These are phyloP conservation scores for Drymodes brunneopygia DNA, from an alignment of 2,113 vertebrate species.

Conservation along the genomic window DNA sequence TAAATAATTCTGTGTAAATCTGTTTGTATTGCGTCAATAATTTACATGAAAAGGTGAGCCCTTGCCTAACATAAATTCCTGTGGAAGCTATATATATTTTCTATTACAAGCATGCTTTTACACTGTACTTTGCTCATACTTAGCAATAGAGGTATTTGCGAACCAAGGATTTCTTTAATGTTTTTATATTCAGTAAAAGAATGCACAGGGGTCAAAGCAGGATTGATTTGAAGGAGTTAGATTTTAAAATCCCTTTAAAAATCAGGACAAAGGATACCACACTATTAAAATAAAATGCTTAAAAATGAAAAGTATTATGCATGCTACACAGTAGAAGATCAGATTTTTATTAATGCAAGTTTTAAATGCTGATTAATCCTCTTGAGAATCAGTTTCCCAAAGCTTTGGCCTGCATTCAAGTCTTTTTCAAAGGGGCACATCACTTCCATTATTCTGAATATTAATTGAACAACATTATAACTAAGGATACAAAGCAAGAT, in stretches of 20 bases:
- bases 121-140: not conserved
- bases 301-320: constrained; percentile 76
- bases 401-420: constrained; percentile 80
- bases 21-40: not conserved
- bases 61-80: not conserved
- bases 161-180: constrained; percentile 34
- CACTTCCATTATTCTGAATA: constrained; percentile 81
- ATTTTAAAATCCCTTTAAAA: constrained; percentile 75
- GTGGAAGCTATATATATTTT: not conserved
- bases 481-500: constrained; percentile 78
- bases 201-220: constrained; percentile 46
- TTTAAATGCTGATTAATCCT: constrained; percentile 85
- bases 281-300: constrained; percentile 75
- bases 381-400: constrained; percentile 80
- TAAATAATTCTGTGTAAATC: not conserved
- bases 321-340: constrained; percentile 69
- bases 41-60: not conserved
- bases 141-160: not conserved
- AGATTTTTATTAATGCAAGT: constrained; percentile 84
- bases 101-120: not conserved
- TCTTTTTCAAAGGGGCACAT: constrained; percentile 75
- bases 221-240: constrained; percentile 69
- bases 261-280: constrained; percentile 64
- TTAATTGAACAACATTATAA: constrained; percentile 81
- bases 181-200: constrained; percentile 45